phyloP scores from a whole-genome alignment of 2,113 vertebrate species.

The Hippocampus guttulatus region DNA sequence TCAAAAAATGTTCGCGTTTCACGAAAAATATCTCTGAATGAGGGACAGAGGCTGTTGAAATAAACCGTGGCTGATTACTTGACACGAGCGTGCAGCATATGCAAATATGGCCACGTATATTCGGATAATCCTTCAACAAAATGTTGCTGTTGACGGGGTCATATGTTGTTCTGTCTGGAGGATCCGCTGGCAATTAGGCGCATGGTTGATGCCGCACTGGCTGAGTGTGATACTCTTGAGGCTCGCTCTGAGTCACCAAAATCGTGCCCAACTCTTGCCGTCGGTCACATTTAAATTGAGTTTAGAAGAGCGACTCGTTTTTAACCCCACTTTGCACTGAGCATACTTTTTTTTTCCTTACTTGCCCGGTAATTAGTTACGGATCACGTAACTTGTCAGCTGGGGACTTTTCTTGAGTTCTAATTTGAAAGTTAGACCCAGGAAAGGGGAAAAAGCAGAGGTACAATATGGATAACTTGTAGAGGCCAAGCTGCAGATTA shows the following conservation, averaged over 20 bases:
- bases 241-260: neutral
- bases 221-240: neutral
- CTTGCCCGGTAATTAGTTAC: conserved; percentile 15
- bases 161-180: no score
- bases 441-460: conserved; percentile 6
- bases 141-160: neutral
- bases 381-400: conserved; percentile 12
- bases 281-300: neutral
- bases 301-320: no score
- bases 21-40: neutral
- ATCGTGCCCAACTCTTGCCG: neutral
- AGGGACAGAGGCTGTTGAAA: neutral
- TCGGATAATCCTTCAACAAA: neutral
- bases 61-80: neutral
- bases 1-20: neutral
- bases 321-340: neutral
- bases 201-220: no score
- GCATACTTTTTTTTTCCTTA: neutral
- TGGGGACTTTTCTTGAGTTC: conserved; percentile 6
- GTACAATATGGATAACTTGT: conserved; percentile 14
- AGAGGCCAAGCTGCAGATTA: conserved; percentile 9
- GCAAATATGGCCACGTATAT: neutral
- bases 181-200: no score
- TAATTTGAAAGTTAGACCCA: conserved; percentile 12
- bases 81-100: neutral